These are phyloP conservation scores for Drosophila ustulata DNA, from an alignment of 2,888 invertebrate genomes.

Conservation along the genomic window DNA sequence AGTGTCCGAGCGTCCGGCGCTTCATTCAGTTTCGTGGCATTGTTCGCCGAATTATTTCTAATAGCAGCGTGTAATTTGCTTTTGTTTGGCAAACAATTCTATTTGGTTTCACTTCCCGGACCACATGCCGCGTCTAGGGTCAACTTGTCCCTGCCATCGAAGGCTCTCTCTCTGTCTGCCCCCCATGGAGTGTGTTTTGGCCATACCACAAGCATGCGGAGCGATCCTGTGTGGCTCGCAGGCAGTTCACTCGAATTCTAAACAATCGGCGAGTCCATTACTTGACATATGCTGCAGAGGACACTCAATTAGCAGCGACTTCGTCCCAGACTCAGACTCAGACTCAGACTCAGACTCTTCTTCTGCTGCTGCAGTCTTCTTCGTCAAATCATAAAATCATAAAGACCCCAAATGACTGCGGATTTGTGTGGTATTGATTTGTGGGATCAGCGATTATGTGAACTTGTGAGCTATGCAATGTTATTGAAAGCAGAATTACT, in stretches of 20 bases:
- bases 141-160: constrained; percentile 19
- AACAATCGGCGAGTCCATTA: constrained; percentile 25
- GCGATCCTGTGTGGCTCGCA: constrained; percentile 44
- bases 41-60: constrained; percentile 75
- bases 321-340: background rate
- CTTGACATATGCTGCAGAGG: constrained; percentile 45
- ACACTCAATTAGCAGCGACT: constrained; percentile 54
- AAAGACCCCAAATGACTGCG: background rate
- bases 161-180: constrained; percentile 11
- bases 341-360: background rate
- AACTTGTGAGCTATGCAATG: background rate
- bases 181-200: constrained; percentile 38
- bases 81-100: constrained; percentile 81
- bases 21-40: constrained; percentile 47
- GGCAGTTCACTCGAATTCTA: constrained; percentile 37
- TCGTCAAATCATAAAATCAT: constrained; percentile 7
- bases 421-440: background rate
- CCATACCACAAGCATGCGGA: constrained; percentile 18
- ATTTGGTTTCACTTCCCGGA: constrained; percentile 76
- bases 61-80: constrained; percentile 79
- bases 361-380: background rate
- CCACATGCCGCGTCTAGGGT: constrained; percentile 67
- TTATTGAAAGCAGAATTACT: too few relatives aligned
- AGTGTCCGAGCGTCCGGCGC: constrained; percentile 64
- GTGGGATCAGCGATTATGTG: constrained; percentile 1